phyloP scores from a whole-genome alignment of 1,140 invertebrate species.

The Drosophila erecta region DNA sequence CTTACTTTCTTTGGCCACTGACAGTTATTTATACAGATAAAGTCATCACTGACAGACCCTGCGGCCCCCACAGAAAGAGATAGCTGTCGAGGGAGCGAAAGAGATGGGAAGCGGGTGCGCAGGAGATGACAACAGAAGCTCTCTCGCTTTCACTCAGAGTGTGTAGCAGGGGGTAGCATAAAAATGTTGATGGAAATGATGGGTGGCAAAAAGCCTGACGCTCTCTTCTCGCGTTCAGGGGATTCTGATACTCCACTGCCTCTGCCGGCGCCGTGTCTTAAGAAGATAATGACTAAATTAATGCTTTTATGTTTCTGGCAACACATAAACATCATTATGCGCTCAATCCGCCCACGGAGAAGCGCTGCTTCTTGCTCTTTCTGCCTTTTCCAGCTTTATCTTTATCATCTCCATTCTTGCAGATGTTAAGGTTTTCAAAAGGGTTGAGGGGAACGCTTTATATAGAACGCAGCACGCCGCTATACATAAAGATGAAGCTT shows the following conservation, averaged over 20 bases:
- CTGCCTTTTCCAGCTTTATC: not conserved
- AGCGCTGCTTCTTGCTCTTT: constrained; percentile 14
- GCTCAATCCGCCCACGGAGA: constrained; percentile 73
- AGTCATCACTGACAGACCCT: constrained; percentile 78
- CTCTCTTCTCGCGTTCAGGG: constrained; percentile 5
- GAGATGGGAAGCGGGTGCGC: constrained; percentile 9
- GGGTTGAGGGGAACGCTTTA: not conserved
- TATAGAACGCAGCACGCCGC: not conserved
- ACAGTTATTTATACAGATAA: constrained; percentile 83
- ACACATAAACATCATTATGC: constrained; percentile 85
- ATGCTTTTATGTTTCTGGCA: constrained; percentile 85
- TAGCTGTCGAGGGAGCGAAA: constrained; percentile 16
- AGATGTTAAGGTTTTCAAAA: constrained; percentile 6
- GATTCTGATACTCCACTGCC: constrained; percentile 31
- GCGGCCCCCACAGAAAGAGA: constrained; percentile 32
- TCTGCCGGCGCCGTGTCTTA: constrained; percentile 70
- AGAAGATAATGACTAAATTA: constrained; percentile 85
- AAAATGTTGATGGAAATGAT: constrained; percentile 55
- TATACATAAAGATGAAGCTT: not conserved
- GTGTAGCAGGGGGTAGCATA: constrained; percentile 11
- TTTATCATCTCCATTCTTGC: not conserved
- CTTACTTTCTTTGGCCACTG: constrained; percentile 44
- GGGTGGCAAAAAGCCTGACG: constrained; percentile 9
- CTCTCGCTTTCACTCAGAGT: constrained; percentile 11
- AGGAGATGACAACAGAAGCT: constrained; percentile 13